phyloP scores from a whole-genome alignment of 2,113 vertebrate genomes.

The Rhinopomastus cyanomelas region DNA sequence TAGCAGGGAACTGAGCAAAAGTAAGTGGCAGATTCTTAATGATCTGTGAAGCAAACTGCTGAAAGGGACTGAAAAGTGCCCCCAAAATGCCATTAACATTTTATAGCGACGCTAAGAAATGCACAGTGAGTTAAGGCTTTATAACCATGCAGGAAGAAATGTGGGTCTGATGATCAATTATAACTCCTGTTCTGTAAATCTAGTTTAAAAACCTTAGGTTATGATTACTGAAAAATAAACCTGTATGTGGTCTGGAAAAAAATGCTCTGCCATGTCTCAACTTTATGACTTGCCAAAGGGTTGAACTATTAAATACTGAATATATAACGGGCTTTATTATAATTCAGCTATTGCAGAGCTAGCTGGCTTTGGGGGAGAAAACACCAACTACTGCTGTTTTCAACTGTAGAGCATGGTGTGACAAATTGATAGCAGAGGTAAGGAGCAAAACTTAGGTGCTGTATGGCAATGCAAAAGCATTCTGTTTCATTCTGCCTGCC shows the following conservation, averaged over 20 bases:
- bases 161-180: background rate
- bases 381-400: background rate
- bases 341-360: background rate
- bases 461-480: background rate
- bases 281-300: background rate
- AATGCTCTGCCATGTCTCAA: background rate
- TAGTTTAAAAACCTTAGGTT: background rate
- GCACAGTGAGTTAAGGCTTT: background rate
- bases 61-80: background rate
- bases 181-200: background rate
- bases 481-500: too few relatives aligned
- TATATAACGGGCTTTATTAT: background rate
- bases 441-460: background rate
- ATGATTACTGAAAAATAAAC: background rate
- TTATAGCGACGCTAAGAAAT: background rate
- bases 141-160: background rate
- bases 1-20: background rate
- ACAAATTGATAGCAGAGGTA: background rate
- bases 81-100: background rate
- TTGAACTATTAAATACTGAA: background rate
- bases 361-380: background rate
- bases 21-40: constrained; percentile 8
- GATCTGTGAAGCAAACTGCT: constrained; percentile 5
- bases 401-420: background rate
- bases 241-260: background rate